Evolutionary conservation across 2,888 invertebrate genomes (phyloP).

Genomic region (Gandaritis pyraliata): DNA sequence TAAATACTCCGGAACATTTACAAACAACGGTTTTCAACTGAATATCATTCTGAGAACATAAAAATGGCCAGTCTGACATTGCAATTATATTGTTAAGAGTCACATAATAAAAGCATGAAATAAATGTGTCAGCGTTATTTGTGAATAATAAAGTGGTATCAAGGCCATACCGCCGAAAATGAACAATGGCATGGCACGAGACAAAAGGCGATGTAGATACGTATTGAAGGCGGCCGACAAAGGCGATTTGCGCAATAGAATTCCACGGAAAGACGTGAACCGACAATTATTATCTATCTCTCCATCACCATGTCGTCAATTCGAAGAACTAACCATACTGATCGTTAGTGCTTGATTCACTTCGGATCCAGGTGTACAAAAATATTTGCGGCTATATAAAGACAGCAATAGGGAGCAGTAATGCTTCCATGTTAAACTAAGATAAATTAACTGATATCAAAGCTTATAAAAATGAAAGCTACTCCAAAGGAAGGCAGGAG

Average conservation of each 20-base stretch:
- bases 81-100: slow-evolving; percentile 18
- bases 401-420: neutral
- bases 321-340: slow-evolving; percentile 66
- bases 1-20: slow-evolving; percentile 7
- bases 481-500: slow-evolving; percentile 39
- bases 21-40: slow-evolving; percentile 7
- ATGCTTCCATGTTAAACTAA: slow-evolving; percentile 6
- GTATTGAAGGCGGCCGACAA: slow-evolving; percentile 79
- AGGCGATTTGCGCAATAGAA: slow-evolving; percentile 82
- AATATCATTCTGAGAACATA: slow-evolving; percentile 9
- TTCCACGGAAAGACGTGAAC: slow-evolving; percentile 81
- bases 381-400: slow-evolving; percentile 4
- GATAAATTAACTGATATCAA: slow-evolving; percentile 25
- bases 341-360: slow-evolving; percentile 37
- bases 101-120: slow-evolving; percentile 16
- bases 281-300: slow-evolving; percentile 83
- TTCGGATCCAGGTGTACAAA: slow-evolving; percentile 14
- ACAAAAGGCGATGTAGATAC: slow-evolving; percentile 74
- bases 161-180: slow-evolving; percentile 72
- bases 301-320: slow-evolving; percentile 73
- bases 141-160: slow-evolving; percentile 72
- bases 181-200: slow-evolving; percentile 81
- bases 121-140: slow-evolving; percentile 31
- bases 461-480: slow-evolving; percentile 30
- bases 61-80: slow-evolving; percentile 4